These are phyloP conservation scores for Trachymyrmex cornetzi DNA, from an alignment of 1,140 invertebrate genomes.

Conservation along the genomic window DNA sequence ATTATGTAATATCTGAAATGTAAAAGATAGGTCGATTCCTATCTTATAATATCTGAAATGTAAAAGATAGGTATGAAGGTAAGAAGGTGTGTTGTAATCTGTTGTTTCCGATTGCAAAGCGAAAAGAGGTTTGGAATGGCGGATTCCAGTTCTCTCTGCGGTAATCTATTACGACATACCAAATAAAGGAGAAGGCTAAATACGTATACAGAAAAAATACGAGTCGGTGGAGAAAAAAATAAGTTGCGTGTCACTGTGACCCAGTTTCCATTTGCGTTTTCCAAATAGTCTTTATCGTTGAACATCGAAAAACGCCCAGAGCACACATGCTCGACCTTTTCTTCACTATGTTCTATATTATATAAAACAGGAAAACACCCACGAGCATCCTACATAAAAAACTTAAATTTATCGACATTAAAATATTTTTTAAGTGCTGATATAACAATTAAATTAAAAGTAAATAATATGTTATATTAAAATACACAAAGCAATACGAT, in stretches of 20 bases:
- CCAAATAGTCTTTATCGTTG: constrained; percentile 24
- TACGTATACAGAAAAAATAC: background rate
- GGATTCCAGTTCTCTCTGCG: constrained; percentile 17
- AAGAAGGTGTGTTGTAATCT: background rate
- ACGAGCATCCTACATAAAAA: background rate
- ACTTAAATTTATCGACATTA: background rate
- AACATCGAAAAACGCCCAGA: constrained; percentile 33
- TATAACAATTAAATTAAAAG: background rate
- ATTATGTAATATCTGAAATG: background rate
- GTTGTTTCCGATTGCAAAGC: background rate
- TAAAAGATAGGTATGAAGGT: constrained; percentile 25
- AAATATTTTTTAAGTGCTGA: background rate
- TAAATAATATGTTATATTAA: background rate
- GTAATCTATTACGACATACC: constrained; percentile 23
- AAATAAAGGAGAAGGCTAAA: constrained; percentile 9
- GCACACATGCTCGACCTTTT: background rate
- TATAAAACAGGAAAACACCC: background rate
- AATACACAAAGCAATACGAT: background rate
- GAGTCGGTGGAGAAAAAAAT: background rate
- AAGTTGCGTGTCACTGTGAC: constrained; percentile 36
- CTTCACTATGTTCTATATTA: background rate
- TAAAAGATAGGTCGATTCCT: constrained; percentile 2
- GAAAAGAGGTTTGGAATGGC: constrained; percentile 19
- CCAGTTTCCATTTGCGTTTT: constrained; percentile 51
- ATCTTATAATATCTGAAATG: background rate